Evolutionary conservation across 1,140 invertebrate genomes (phyloP), one percentile per base, ranked within the genome.

Genomic region (Oedothorax gibbosus): DNA sequence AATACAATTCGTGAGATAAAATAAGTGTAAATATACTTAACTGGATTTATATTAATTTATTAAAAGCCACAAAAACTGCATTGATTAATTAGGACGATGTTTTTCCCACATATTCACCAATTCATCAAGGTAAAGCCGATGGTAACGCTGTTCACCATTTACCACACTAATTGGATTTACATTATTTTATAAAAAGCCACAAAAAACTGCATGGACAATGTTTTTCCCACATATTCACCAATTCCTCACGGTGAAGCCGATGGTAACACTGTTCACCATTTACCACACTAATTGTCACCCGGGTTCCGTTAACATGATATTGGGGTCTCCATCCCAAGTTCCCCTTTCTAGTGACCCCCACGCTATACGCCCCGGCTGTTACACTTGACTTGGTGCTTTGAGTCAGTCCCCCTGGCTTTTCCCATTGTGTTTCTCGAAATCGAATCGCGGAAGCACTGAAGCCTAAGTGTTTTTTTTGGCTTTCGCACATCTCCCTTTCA

Each of bases 221-320:
- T 35, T 35, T 35, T 35, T 35, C 35, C 35, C 35, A 35, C 35
- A 35, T 5, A 35, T 35, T 35, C 35, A 35, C 35, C 35, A 35
- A 35, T 35, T 35, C 35, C 35, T 35, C 35, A 35, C 35, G 35
- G 35, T 35, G 35, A 35, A 35, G 5, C 35, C 35, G 35, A 35
- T 35, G 20, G 68, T 51, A 71, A 71, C 68, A 15, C 49, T 71
- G 71, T 14, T 57, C 9, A 20, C 75, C 35, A 77, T 77, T 77
- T 77, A 60, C 75, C 49, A 11, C 21, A 21, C 75, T 77, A 77
- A 77, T 77, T 77, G 75, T 77, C 54, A 60, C 35, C n/a, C 75
- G 35, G 57, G 35, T 35, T 35, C 56, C 49, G 75, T 50, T 77
- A 77, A 77, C 60, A 64, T 64, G n/a, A 73, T 50, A 56, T 18